phyloP scores from a whole-genome alignment of 1,140 invertebrate genomes.

The Eurytemora carolleeae region DNA sequence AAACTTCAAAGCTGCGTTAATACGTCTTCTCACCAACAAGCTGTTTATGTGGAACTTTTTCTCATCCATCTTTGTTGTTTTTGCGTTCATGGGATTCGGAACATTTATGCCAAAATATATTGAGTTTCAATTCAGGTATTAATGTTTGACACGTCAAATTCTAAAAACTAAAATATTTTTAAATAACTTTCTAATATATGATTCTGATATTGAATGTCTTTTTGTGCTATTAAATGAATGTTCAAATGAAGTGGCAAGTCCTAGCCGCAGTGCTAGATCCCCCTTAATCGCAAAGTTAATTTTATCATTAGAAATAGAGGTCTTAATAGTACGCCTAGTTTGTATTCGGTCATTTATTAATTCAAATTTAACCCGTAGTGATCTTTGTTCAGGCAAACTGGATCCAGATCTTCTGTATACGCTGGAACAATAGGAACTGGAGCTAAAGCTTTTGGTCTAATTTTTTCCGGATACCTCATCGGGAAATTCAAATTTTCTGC shows the following conservation, averaged over 20 bases:
- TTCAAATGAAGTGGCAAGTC: too few relatives aligned
- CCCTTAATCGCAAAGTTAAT: too few relatives aligned
- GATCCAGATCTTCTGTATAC: conserved; percentile 2
- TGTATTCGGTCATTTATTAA: too few relatives aligned
- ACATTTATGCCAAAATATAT: conserved; percentile 56
- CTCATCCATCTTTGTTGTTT: conserved; percentile 42
- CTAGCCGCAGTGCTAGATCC: too few relatives aligned
- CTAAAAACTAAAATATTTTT: too few relatives aligned
- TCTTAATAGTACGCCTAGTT: too few relatives aligned
- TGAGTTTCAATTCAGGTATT: conserved; percentile 49
- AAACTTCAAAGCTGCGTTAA: conserved; percentile 1
- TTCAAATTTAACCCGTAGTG: too few relatives aligned
- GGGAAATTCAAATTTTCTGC: conserved; percentile 1
- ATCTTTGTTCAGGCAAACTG: background rate
- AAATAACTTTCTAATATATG: too few relatives aligned
- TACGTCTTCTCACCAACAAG: conserved; percentile 37
- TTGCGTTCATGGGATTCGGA: conserved; percentile 50
- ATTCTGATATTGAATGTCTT: too few relatives aligned
- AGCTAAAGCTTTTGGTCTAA: conserved; percentile 5
- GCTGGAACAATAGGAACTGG: background rate
- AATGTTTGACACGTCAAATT: too few relatives aligned
- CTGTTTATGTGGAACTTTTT: conserved; percentile 46
- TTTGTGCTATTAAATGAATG: too few relatives aligned
- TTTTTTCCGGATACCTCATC: conserved; percentile 8
- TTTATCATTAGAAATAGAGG: too few relatives aligned